phyloP scores from a whole-genome alignment of 1,140 invertebrate species.

The Drosophila hydei region DNA sequence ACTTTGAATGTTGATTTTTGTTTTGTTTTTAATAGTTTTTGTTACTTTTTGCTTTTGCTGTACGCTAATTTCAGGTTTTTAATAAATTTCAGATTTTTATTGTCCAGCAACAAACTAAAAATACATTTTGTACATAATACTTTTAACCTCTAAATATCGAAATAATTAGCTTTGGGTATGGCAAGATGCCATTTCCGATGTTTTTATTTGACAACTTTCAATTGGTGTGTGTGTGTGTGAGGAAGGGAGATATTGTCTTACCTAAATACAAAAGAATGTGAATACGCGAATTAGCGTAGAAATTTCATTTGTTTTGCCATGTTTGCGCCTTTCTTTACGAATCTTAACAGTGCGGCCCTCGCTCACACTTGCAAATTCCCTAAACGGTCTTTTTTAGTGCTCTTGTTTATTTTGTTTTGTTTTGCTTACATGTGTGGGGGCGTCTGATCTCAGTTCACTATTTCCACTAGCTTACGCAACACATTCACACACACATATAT shows the following conservation, averaged over 20 bases:
- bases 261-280: not conserved
- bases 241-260: not conserved
- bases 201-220: slow-evolving; percentile 29
- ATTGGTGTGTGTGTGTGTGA: slow-evolving; percentile 13
- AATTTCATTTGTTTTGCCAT: slow-evolving; percentile 38
- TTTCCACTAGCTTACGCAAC: slow-evolving; percentile 39
- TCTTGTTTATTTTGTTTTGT: slow-evolving; percentile 46
- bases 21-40: not conserved
- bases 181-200: slow-evolving; percentile 50
- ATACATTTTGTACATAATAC: slow-evolving; percentile 69
- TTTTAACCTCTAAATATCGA: slow-evolving; percentile 68
- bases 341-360: slow-evolving; percentile 4
- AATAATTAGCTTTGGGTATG: slow-evolving; percentile 57
- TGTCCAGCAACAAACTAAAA: slow-evolving; percentile 65
- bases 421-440: slow-evolving; percentile 59
- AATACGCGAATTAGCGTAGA: slow-evolving; percentile 30
- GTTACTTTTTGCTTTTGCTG: not conserved
- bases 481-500: not conserved
- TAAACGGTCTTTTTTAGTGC: slow-evolving; percentile 33
- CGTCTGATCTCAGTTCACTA: slow-evolving; percentile 35
- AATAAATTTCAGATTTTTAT: too few species aligned
- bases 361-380: slow-evolving; percentile 36
- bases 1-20: slow-evolving; percentile 28
- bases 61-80: slow-evolving; percentile 25
- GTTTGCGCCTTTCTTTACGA: slow-evolving; percentile 29